A percentile compares a stretch with the other conserved stretches of the same genome.
phyloP scores from a whole-genome alignment of 1,140 invertebrate species.

The Panonychus citri region DNA sequence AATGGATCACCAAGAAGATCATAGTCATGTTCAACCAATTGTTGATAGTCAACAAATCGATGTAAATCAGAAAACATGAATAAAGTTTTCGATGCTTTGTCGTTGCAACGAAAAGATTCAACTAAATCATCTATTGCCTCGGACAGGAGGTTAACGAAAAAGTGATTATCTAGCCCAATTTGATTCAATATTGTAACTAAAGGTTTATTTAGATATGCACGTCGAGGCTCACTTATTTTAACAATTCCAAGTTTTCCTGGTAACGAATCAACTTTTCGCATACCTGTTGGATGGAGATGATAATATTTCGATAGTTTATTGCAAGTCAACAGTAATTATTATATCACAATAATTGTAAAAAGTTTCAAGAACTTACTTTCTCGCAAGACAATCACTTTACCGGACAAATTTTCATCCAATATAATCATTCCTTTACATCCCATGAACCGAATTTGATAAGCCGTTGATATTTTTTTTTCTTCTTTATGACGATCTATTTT shows the following conservation, averaged over 20 bases:
- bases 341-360: too few species aligned
- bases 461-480: slow-evolving; percentile 5
- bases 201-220: slow-evolving; percentile 13
- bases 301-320: too few species aligned
- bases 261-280: slow-evolving; percentile 14
- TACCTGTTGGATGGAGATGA: background rate
- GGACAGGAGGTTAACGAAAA: slow-evolving; percentile 9
- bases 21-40: slow-evolving; percentile 6
- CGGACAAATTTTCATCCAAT: slow-evolving; percentile 7
- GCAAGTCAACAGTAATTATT: too few species aligned
- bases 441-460: slow-evolving; percentile 15
- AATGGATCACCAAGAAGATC: slow-evolving; percentile 12
- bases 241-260: background rate
- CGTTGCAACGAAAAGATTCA: slow-evolving; percentile 11
- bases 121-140: slow-evolving; percentile 5
- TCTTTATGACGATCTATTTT: too few species aligned
- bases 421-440: slow-evolving; percentile 17
- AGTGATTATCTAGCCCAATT: slow-evolving; percentile 3
- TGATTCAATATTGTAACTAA: slow-evolving; percentile 16
- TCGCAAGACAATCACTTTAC: slow-evolving; percentile 10
- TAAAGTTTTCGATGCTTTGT: slow-evolving; percentile 7
- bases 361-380: slow-evolving; percentile 3
- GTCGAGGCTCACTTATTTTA: slow-evolving; percentile 2
- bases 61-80: background rate
- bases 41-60: background rate